phyloP scores from a whole-genome alignment of 1,140 invertebrate genomes.

The Halictus rubicundus region DNA sequence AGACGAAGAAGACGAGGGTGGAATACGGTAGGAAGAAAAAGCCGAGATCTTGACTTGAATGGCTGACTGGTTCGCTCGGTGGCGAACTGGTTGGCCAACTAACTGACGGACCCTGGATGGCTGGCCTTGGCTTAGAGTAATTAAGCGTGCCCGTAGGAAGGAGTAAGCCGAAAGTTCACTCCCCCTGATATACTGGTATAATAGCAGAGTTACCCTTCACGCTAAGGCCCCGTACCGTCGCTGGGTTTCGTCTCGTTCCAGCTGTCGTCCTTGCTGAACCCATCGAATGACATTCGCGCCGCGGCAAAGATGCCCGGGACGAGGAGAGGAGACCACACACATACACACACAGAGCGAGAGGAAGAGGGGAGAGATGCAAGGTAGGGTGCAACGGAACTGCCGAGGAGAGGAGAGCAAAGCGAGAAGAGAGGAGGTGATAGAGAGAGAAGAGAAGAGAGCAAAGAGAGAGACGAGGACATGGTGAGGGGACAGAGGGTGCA shows the following conservation, averaged over 20 bases:
- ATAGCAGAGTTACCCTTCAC: slow-evolving; percentile 5
- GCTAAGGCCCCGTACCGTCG: not conserved
- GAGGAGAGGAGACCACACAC: not conserved
- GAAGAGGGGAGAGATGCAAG: too few relatives aligned
- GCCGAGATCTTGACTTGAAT: not conserved
- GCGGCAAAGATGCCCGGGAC: slow-evolving; percentile 21
- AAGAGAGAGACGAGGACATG: not conserved
- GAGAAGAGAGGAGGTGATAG: too few relatives aligned
- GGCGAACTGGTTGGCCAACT: slow-evolving; percentile 18
- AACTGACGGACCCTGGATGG: slow-evolving; percentile 25
- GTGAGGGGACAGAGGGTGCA: slow-evolving; percentile 39
- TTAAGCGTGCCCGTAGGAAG: slow-evolving; percentile 54
- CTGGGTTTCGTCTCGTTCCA: slow-evolving; percentile 15
- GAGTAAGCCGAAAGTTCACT: slow-evolving; percentile 48
- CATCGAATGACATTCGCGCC: slow-evolving; percentile 43
- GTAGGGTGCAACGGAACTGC: too few relatives aligned
- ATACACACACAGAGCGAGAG: not conserved
- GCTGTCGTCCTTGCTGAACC: slow-evolving; percentile 21
- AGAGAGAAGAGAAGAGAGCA: too few relatives aligned
- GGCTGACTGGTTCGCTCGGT: not conserved
- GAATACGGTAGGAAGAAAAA: not conserved
- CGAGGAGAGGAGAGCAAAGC: slow-evolving; percentile 1
- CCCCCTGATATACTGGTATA: slow-evolving; percentile 16
- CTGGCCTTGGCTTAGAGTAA: slow-evolving; percentile 52
- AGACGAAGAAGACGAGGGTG: not conserved